phyloP scores from a whole-genome alignment of 1,140 invertebrate species.

The Monochamus saltuarius region DNA sequence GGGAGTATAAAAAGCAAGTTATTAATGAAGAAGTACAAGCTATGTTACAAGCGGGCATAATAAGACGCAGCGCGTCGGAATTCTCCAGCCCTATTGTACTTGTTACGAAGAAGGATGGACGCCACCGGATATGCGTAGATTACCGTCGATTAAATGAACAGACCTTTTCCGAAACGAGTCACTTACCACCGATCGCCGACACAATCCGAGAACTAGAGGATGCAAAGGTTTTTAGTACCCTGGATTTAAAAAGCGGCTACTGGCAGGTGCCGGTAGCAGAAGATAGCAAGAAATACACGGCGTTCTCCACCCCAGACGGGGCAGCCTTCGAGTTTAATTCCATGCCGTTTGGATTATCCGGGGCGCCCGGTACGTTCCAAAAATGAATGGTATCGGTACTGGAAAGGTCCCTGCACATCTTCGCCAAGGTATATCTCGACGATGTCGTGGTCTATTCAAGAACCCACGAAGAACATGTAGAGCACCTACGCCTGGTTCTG shows the following conservation, averaged over 20 bases:
- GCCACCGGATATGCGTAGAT: too few species aligned
- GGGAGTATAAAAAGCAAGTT: too few species aligned
- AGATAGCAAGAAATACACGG: constrained; percentile 20
- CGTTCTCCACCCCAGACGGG: constrained; percentile 36
- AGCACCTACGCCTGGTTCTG: constrained; percentile 7
- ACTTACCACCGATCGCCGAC: too few species aligned
- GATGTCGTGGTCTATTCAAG: constrained; percentile 12
- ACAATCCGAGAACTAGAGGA: too few species aligned
- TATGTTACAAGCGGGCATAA: too few species aligned
- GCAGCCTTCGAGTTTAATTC: constrained; percentile 33
- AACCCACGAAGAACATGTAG: not conserved
- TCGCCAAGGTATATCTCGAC: constrained; percentile 26
- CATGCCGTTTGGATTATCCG: constrained; percentile 37
- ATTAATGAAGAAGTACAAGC: too few species aligned
- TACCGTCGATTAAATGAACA: too few species aligned
- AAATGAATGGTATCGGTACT: constrained; percentile 26
- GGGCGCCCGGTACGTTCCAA: constrained; percentile 34
- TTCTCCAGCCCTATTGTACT: too few species aligned
- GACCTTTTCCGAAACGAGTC: too few species aligned
- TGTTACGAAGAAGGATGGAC: too few species aligned
- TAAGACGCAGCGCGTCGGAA: too few species aligned
- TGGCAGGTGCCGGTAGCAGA: constrained; percentile 37
- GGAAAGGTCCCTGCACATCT: constrained; percentile 15
- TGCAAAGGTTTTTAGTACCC: constrained; percentile 28
- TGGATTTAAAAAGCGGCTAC: constrained; percentile 35